Evolutionary conservation across 2,888 invertebrate species (phyloP).

Genomic region (Cartodere bifasciata): DNA sequence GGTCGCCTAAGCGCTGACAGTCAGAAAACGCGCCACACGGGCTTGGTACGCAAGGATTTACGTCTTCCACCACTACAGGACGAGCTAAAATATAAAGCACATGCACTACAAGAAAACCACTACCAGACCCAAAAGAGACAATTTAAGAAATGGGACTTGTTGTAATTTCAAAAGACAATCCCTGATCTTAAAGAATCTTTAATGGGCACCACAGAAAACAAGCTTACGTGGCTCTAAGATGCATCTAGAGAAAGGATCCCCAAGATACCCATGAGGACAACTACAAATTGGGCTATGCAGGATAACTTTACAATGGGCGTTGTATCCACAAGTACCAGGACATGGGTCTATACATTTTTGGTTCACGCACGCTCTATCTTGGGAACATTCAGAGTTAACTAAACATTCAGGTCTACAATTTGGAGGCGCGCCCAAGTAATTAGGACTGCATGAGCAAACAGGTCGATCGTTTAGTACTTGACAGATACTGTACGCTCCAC

Average conservation of each 20-base stretch:
- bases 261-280: slow-evolving; percentile 53
- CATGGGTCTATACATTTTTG: slow-evolving; percentile 70
- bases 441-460: slow-evolving; percentile 61
- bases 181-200: too few relatives aligned
- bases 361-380: slow-evolving; percentile 62
- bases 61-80: slow-evolving; percentile 15
- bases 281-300: slow-evolving; percentile 72
- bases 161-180: too few relatives aligned
- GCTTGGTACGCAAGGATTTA: slow-evolving; percentile 52
- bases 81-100: slow-evolving; percentile 25
- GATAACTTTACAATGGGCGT: slow-evolving; percentile 65
- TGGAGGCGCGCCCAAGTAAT: slow-evolving; percentile 63
- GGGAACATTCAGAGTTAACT: slow-evolving; percentile 64
- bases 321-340: slow-evolving; percentile 60
- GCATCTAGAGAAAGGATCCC: slow-evolving; percentile 69
- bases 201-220: slow-evolving; percentile 10
- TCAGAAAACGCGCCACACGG: slow-evolving; percentile 70
- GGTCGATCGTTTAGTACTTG: slow-evolving; percentile 57
- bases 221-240: slow-evolving; percentile 49
- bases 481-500: slow-evolving; percentile 68
- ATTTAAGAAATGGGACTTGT: too few relatives aligned
- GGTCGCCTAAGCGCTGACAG: slow-evolving; percentile 52
- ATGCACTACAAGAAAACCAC: slow-evolving; percentile 15
- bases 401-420: slow-evolving; percentile 67
- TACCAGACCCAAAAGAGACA: too few relatives aligned